Evolutionary conservation across 2,113 vertebrate species (phyloP).

Genomic region (Microcebus murinus): DNA sequence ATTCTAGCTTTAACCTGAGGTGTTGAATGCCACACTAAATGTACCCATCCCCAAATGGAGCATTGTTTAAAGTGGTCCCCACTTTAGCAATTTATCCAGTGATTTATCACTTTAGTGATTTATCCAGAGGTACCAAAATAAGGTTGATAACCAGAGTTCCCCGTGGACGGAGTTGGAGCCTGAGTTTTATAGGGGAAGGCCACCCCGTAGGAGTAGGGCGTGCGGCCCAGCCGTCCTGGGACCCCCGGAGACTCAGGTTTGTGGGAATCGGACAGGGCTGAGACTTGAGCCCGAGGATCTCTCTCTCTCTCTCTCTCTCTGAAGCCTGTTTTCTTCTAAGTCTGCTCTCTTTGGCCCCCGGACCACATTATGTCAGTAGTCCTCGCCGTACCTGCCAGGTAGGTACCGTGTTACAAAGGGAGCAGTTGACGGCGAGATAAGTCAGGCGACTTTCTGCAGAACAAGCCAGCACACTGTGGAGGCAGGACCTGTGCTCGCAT

Average conservation of each 20-base stretch:
- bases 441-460: background rate
- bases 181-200: background rate
- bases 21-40: background rate
- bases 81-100: background rate
- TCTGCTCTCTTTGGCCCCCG: too few relatives aligned
- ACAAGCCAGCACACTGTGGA: rapidly evolving
- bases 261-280: rapidly evolving
- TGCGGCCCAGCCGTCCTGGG: background rate
- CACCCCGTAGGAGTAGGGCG: rapidly evolving
- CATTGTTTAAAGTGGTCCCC: background rate
- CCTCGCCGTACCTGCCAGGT: background rate
- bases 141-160: background rate
- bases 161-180: background rate
- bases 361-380: background rate
- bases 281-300: rapidly evolving
- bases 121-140: background rate
- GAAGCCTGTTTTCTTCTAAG: background rate
- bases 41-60: background rate
- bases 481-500: rapidly evolving
- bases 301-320: rapidly evolving
- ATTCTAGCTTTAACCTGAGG: background rate
- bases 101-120: background rate
- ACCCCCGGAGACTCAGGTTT: background rate
- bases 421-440: rapidly evolving
- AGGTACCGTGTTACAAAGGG: background rate